These are phyloP conservation scores for Onychomys torridus DNA, from an alignment of 2,797 vertebrate genomes.

Conservation along the genomic window DNA sequence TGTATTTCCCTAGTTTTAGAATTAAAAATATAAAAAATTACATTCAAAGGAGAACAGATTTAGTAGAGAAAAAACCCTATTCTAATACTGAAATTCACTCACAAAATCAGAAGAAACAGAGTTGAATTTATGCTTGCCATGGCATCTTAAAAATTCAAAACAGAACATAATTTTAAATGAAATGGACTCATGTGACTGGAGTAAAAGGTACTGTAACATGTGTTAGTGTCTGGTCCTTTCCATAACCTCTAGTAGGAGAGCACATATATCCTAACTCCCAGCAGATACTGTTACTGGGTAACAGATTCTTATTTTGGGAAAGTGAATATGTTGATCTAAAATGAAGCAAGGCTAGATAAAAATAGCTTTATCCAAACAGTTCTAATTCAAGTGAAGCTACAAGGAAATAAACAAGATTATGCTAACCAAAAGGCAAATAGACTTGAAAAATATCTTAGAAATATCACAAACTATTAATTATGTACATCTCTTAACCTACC, in stretches of 20 bases:
- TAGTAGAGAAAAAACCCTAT: not conserved
- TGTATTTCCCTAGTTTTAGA: not conserved
- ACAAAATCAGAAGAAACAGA: not conserved
- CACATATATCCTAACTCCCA: not conserved
- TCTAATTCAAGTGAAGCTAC: conserved; percentile 22
- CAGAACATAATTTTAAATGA: not conserved
- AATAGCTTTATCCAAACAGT: not conserved
- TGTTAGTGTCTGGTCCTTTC: not conserved
- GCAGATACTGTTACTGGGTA: not conserved
- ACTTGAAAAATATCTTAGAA: conserved; percentile 34
- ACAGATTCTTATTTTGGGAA: conserved; percentile 27
- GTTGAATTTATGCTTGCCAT: not conserved
- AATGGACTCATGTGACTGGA: not conserved
- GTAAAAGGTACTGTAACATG: not conserved
- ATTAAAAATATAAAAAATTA: conserved; percentile 15
- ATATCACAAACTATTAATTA: not conserved
- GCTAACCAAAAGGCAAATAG: not conserved
- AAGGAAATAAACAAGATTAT: conserved; percentile 21
- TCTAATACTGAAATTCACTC: not conserved
- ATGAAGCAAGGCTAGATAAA: conserved; percentile 30
- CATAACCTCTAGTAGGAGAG: not conserved
- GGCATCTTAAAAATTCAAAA: conserved; percentile 10
- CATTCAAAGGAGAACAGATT: not conserved
- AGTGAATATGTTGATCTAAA: conserved; percentile 9
- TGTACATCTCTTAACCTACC: not conserved